Percentiles rank a stretch among this genome's conserved stretches.
These are phyloP conservation scores for Ferrisia virgata DNA, from an alignment of 2,888 invertebrate species.

Conservation along the genomic window DNA sequence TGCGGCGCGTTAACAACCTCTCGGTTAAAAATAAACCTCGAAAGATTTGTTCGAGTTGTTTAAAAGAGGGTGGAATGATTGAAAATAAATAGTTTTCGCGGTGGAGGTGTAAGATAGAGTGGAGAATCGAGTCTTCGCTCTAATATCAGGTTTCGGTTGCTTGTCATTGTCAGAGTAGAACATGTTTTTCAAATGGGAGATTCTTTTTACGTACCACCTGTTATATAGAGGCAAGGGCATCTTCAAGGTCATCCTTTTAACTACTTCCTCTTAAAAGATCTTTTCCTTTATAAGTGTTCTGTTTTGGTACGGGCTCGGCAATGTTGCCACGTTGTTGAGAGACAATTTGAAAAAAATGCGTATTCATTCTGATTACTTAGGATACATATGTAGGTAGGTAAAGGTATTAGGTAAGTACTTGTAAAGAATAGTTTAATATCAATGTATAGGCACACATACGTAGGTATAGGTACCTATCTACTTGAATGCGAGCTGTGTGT, in stretches of 20 bases:
- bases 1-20: background rate
- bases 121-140: background rate
- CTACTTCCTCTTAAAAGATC: constrained; percentile 39
- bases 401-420: too few relatives aligned
- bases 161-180: constrained; percentile 40
- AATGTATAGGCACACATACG: too few relatives aligned
- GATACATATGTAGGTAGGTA: too few relatives aligned
- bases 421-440: background rate
- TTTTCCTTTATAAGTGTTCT: constrained; percentile 21
- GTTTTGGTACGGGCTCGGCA: background rate
- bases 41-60: constrained; percentile 34
- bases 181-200: constrained; percentile 38
- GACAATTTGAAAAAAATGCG: background rate
- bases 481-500: too few relatives aligned
- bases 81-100: constrained; percentile 38
- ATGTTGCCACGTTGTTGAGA: background rate
- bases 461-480: background rate
- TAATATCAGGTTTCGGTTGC: constrained; percentile 44
- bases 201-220: constrained; percentile 41
- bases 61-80: constrained; percentile 39
- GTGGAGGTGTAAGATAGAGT: background rate
- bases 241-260: constrained; percentile 31
- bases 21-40: constrained; percentile 8
- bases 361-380: background rate
- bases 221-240: constrained; percentile 33